These are phyloP conservation scores for Pipistrellus kuhlii DNA, from an alignment of 2,797 vertebrate species.

Conservation along the genomic window DNA sequence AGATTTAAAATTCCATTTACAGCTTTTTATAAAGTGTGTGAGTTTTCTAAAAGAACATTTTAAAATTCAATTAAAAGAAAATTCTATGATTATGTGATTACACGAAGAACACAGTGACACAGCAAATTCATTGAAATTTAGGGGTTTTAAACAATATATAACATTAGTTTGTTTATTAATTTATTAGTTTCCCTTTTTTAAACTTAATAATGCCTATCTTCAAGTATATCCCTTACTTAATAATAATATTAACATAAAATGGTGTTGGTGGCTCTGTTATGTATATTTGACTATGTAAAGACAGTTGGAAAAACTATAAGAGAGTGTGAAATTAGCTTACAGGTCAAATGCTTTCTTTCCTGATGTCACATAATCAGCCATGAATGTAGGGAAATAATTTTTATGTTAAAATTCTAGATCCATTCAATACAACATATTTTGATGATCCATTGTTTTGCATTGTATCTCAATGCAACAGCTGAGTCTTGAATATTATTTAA, in stretches of 20 bases:
- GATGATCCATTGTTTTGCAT: not conserved
- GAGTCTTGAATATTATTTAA: slow-evolving; percentile 19
- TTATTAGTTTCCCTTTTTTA: slow-evolving; percentile 36
- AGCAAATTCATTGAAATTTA: slow-evolving; percentile 59
- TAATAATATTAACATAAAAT: slow-evolving; percentile 32
- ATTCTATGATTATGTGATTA: slow-evolving; percentile 46
- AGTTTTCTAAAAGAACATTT: slow-evolving; percentile 68
- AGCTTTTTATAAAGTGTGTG: slow-evolving; percentile 70
- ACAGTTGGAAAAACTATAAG: slow-evolving; percentile 14
- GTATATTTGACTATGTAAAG: not conserved
- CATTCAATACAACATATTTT: slow-evolving; percentile 22
- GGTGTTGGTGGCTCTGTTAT: not conserved
- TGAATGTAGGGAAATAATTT: slow-evolving; percentile 47
- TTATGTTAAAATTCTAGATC: slow-evolving; percentile 38
- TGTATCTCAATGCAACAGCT: not conserved
- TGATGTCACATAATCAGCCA: not conserved
- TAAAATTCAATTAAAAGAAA: slow-evolving; percentile 72
- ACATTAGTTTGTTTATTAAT: slow-evolving; percentile 21
- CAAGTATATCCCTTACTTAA: slow-evolving; percentile 35
- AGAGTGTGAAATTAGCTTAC: slow-evolving; percentile 26
- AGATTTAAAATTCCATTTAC: slow-evolving; percentile 77
- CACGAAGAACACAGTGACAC: slow-evolving; percentile 13
- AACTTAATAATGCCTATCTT: slow-evolving; percentile 44
- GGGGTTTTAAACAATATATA: not conserved
- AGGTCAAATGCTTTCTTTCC: slow-evolving; percentile 46